Evolutionary conservation across 1,140 invertebrate species (phyloP).

Genomic region (Thaumatotibia leucotreta): DNA sequence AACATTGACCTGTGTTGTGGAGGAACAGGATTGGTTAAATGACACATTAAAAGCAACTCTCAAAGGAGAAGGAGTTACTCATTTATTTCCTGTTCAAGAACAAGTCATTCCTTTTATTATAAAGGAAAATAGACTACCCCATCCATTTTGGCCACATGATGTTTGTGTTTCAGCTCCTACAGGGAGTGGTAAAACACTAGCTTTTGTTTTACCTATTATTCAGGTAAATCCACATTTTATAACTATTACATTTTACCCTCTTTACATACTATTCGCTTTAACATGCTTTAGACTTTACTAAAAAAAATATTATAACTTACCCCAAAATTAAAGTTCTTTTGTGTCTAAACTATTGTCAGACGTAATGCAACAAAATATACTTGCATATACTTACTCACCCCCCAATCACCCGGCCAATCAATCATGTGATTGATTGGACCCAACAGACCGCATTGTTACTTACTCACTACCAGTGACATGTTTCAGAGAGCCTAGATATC

Average conservation of each 20-base stretch:
- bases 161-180: constrained; percentile 98
- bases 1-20: constrained; percentile 77
- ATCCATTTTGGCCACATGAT: constrained; percentile 85
- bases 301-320: too few species aligned
- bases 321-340: too few species aligned
- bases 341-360: too few species aligned
- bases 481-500: too few species aligned
- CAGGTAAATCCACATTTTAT: constrained; percentile 77
- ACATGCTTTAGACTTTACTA: too few species aligned
- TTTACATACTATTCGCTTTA: too few species aligned
- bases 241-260: background rate
- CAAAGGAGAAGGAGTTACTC: constrained; percentile 83
- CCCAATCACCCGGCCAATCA: too few species aligned
- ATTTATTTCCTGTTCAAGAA: constrained; percentile 93
- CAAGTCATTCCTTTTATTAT: constrained; percentile 90
- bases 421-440: too few species aligned
- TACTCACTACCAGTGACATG: too few species aligned
- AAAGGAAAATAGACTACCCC: constrained; percentile 77
- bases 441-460: too few species aligned
- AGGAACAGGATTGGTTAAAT: constrained; percentile 80
- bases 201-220: constrained; percentile 95
- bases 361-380: too few species aligned
- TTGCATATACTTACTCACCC: too few species aligned
- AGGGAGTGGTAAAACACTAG: constrained; percentile 97
- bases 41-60: constrained; percentile 80